phyloP scores from a whole-genome alignment of 2,113 vertebrate species.

The Dipodomys ordii region DNA sequence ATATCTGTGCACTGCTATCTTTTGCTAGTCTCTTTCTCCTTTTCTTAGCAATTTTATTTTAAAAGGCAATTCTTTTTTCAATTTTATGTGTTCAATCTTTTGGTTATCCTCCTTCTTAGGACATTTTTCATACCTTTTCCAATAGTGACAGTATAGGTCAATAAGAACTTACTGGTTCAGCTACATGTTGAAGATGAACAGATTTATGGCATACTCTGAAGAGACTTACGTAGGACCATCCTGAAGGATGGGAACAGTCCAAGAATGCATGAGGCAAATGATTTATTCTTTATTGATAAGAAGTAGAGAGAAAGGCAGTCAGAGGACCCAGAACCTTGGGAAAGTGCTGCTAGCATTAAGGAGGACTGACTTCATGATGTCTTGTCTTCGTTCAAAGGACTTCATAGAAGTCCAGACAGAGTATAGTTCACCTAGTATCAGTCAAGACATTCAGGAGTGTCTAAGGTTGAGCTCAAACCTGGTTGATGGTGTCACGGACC shows the following conservation, averaged over 20 bases:
- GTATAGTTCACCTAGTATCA: background rate
- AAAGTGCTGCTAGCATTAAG: background rate
- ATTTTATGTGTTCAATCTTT: background rate
- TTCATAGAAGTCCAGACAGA: background rate
- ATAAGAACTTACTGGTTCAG: background rate
- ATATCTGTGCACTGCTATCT: background rate
- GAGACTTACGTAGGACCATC: background rate
- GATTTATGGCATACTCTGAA: too few species aligned
- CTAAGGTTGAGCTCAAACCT: background rate
- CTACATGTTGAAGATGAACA: background rate
- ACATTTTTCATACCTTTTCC: background rate
- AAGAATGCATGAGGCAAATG: background rate
- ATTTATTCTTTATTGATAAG: background rate
- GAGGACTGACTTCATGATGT: background rate
- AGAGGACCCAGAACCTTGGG: background rate
- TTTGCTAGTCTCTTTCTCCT: background rate
- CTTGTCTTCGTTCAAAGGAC: background rate
- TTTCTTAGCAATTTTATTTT: slow-evolving; percentile 5
- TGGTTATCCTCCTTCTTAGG: background rate
- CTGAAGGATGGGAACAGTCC: background rate
- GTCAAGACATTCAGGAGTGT: background rate
- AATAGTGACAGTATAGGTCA: background rate
- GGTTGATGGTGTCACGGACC: background rate
- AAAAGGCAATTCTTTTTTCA: background rate
- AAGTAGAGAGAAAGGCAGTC: background rate